These are phyloP conservation scores for Xanthia icteritia DNA, from an alignment of 2,888 invertebrate genomes.

Conservation along the genomic window DNA sequence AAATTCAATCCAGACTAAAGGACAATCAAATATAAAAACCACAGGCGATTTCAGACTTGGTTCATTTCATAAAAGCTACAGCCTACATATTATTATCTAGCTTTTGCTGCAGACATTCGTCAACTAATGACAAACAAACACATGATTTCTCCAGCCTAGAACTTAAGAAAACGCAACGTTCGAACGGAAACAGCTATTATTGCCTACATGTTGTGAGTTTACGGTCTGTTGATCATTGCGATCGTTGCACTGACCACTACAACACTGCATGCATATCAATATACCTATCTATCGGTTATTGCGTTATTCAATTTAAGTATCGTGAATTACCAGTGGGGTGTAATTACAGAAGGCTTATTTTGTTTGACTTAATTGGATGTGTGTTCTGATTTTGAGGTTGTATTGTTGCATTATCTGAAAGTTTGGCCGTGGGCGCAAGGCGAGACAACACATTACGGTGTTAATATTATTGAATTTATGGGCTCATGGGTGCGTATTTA, in stretches of 20 bases:
- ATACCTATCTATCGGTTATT: constrained; percentile 51
- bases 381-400: constrained; percentile 43
- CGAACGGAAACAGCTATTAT: constrained; percentile 77
- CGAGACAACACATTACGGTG: constrained; percentile 26
- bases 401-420: constrained; percentile 49
- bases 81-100: neutral
- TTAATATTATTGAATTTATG: constrained; percentile 22
- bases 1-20: constrained; percentile 3
- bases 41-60: neutral
- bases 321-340: constrained; percentile 23
- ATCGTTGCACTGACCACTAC: constrained; percentile 75
- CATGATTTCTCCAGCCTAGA: constrained; percentile 51
- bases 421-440: constrained; percentile 50
- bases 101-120: neutral
- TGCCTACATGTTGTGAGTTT: constrained; percentile 72
- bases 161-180: constrained; percentile 65
- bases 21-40: neutral
- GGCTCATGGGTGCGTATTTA: neutral
- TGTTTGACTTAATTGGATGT: constrained; percentile 45
- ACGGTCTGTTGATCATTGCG: constrained; percentile 78
- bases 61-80: neutral
- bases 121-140: constrained; percentile 16
- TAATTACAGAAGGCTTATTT: constrained; percentile 43
- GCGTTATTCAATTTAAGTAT: constrained; percentile 46
- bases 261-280: constrained; percentile 56